These are phyloP conservation scores for Morpho helenor DNA, from an alignment of 2,888 invertebrate genomes.

Conservation along the genomic window DNA sequence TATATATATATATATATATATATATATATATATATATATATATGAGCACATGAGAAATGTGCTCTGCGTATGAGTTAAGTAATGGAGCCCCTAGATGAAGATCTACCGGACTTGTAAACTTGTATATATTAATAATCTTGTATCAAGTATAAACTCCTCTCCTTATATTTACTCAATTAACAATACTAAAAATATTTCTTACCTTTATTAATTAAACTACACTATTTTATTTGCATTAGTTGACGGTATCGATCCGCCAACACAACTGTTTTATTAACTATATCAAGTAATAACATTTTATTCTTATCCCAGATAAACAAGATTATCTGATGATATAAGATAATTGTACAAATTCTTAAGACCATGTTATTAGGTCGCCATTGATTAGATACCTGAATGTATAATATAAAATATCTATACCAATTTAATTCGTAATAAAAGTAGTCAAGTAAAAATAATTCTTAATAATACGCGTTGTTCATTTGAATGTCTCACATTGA, in stretches of 20 bases:
- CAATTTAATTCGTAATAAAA: not conserved
- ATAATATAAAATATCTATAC: not conserved
- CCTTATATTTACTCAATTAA: too few species aligned
- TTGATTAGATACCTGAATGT: constrained; percentile 26
- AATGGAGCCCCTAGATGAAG: too few species aligned
- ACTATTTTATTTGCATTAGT: constrained; percentile 37
- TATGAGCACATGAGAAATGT: too few species aligned
- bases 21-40: too few species aligned
- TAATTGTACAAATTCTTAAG: constrained; percentile 47
- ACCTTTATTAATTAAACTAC: constrained; percentile 16
- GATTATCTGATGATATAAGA: constrained; percentile 48
- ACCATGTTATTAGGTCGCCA: constrained; percentile 46
- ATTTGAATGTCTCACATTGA: too few species aligned
- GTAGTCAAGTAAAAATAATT: not conserved
- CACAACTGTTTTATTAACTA: constrained; percentile 51
- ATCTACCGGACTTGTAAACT: too few species aligned
- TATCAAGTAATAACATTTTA: constrained; percentile 41
- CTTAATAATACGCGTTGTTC: too few species aligned
- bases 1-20: too few species aligned
- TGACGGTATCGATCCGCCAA: constrained; percentile 51
- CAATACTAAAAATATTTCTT: too few species aligned
- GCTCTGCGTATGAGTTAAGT: too few species aligned
- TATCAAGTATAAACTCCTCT: too few species aligned
- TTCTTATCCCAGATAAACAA: constrained; percentile 58
- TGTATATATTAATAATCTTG: too few species aligned